Evolutionary conservation across 2,797 vertebrate species (phyloP).

Genomic region (Acridotheres tristis): DNA sequence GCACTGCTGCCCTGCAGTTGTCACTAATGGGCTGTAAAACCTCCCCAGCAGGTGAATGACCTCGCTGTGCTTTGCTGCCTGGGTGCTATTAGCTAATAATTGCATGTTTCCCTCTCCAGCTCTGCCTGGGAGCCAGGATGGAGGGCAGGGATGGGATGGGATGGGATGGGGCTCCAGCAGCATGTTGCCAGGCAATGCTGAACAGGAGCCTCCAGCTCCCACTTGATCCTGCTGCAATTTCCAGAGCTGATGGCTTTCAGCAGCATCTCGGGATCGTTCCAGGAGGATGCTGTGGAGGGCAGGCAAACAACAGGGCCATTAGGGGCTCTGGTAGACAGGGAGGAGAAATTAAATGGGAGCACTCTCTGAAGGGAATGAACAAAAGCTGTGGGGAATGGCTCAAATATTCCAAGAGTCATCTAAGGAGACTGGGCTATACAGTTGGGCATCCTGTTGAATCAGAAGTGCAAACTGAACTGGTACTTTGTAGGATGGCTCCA

Average conservation of each 20-base stretch:
- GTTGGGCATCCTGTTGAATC: not conserved
- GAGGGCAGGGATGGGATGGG: not conserved
- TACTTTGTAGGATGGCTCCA: not conserved
- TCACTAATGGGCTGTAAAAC: not conserved
- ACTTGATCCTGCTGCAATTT: not conserved
- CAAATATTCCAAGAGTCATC: not conserved
- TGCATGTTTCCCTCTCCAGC: not conserved
- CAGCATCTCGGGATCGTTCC: not conserved
- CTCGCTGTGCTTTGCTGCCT: not conserved
- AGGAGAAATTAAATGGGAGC: not conserved
- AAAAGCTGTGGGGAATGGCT: not conserved
- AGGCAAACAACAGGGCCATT: not conserved
- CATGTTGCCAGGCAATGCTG: not conserved
- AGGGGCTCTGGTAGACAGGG: not conserved
- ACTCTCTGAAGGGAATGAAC: not conserved
- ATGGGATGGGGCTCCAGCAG: not conserved
- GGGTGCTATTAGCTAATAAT: not conserved
- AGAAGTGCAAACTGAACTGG: not conserved
- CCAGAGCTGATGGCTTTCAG: not conserved
- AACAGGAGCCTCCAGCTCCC: not conserved
- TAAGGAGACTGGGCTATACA: fast-evolving
- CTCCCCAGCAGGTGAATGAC: not conserved
- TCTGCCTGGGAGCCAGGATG: not conserved
- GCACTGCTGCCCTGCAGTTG: not conserved
- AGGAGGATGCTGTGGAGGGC: not conserved